Conservation (phyloP, 2,113 vertebrate genomes). For the Urocitellus parryii region DNA sequence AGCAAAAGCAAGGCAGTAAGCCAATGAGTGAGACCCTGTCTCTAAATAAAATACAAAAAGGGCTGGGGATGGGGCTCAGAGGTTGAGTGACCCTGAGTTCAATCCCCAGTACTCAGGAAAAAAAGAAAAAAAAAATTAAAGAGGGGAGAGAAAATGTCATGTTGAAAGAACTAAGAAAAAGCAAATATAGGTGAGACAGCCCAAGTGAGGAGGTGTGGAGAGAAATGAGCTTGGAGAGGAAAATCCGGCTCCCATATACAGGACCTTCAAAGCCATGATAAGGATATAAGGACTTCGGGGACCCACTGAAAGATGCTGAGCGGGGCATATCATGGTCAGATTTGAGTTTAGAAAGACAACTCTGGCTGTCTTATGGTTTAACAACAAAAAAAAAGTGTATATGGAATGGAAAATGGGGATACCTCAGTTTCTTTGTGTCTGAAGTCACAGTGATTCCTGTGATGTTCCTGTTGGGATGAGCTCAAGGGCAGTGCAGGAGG, state of each 20-base stretch:
- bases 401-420: background rate
- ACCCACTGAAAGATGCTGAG: background rate
- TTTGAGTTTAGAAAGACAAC: background rate
- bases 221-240: background rate
- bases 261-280: background rate
- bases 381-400: background rate
- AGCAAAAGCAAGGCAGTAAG: too few species aligned
- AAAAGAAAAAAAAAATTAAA: too few species aligned
- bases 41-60: too few species aligned
- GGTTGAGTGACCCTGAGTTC: too few species aligned
- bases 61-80: too few species aligned
- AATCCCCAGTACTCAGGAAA: too few species aligned
- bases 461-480: background rate
- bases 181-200: background rate
- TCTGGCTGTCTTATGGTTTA: background rate
- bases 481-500: too few species aligned
- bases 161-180: background rate
- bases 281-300: background rate
- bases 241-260: background rate
- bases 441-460: background rate
- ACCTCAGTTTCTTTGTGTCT: background rate
- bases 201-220: background rate
- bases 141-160: background rate
- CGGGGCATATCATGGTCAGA: background rate
- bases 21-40: too few species aligned